Conservation (phyloP, 1,140 invertebrate species). For the Heliconius hewitsoni region DNA sequence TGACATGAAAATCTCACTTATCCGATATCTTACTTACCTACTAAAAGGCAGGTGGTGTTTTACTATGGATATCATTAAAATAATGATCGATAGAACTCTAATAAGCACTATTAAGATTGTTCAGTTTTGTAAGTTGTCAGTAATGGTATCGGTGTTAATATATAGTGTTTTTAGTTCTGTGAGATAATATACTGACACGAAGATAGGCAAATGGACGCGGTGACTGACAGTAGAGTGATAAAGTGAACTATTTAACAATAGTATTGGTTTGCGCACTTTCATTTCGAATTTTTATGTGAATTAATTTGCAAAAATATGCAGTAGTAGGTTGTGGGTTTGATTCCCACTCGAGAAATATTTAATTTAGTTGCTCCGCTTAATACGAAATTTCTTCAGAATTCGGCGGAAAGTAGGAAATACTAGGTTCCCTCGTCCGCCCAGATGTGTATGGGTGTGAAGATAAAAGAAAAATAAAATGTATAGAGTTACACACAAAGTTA, state of each 20-base stretch:
- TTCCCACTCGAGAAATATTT: too few species aligned
- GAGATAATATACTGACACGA: slow-evolving; percentile 43
- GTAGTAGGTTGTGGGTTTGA: too few species aligned
- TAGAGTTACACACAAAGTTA: too few species aligned
- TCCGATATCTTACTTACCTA: not conserved
- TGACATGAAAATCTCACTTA: not conserved
- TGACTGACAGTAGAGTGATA: slow-evolving; percentile 31
- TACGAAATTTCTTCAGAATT: too few species aligned
- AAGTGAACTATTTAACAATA: slow-evolving; percentile 19
- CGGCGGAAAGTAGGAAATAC: too few species aligned
- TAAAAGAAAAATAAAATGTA: too few species aligned
- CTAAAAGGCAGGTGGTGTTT: not conserved
- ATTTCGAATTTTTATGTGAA: slow-evolving; percentile 7
- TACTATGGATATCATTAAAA: not conserved
- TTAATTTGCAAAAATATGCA: not conserved
- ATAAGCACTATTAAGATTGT: slow-evolving; percentile 8
- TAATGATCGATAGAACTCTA: not conserved
- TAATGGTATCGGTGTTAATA: slow-evolving; percentile 24
- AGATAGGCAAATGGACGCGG: slow-evolving; percentile 45
- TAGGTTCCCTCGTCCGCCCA: too few species aligned
- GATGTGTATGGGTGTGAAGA: too few species aligned
- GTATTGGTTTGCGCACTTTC: slow-evolving; percentile 4
- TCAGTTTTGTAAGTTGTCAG: slow-evolving; percentile 19
- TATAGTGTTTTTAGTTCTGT: slow-evolving; percentile 24
- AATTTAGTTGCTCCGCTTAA: too few species aligned